These are phyloP conservation scores for Poeciliopsis turneri DNA, from an alignment of 2,797 vertebrate genomes.

Conservation along the genomic window DNA sequence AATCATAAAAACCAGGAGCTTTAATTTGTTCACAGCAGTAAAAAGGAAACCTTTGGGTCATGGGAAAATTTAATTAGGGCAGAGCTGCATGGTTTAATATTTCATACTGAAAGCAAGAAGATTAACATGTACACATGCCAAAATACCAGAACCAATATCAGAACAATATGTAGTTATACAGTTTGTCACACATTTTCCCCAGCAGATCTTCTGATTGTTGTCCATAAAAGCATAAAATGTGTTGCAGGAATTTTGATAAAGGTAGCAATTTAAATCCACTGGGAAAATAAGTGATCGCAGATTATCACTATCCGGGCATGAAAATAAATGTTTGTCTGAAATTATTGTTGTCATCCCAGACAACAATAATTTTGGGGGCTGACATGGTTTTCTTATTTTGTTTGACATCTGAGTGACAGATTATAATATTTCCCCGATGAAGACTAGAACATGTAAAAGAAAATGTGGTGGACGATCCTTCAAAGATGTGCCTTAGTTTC, in stretches of 20 bases:
- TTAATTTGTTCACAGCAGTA: neutral
- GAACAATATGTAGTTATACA: neutral
- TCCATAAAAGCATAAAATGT: neutral
- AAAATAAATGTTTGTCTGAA: neutral
- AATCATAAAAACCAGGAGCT: neutral
- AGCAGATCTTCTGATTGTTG: neutral
- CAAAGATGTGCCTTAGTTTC: neutral
- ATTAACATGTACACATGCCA: neutral
- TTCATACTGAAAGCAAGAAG: neutral
- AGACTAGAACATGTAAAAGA: neutral
- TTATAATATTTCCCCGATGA: neutral
- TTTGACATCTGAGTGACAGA: neutral
- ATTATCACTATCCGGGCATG: neutral
- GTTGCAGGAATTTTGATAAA: neutral
- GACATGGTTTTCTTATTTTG: neutral
- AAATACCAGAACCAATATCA: neutral
- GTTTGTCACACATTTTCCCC: neutral
- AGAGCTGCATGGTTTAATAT: neutral
- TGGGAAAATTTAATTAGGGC: neutral
- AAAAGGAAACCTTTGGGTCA: neutral
- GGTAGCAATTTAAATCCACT: neutral
- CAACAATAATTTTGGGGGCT: neutral
- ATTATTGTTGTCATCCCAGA: neutral
- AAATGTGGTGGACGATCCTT: neutral
- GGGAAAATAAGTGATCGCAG: neutral